Evolutionary conservation across 2,888 invertebrate genomes (phyloP).

Genomic region (Odontocerum albicorne): DNA sequence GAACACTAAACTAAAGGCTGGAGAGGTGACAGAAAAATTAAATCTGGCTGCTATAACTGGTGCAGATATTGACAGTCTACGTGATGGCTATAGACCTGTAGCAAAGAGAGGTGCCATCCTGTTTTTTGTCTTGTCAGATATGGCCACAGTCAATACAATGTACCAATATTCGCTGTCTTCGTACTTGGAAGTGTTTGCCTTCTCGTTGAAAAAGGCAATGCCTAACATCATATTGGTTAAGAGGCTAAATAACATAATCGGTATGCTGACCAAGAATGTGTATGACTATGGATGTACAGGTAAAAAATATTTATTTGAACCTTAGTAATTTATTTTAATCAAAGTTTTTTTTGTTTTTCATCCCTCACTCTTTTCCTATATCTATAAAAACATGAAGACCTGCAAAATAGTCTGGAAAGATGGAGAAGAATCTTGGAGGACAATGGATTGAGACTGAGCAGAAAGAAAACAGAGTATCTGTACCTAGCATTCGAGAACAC

Average conservation of each 20-base stretch:
- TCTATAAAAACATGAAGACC: too few relatives aligned
- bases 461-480: too few relatives aligned
- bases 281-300: conserved; percentile 91
- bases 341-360: not conserved
- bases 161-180: conserved; percentile 89
- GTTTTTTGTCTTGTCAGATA: conserved; percentile 88
- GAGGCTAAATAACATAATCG: conserved; percentile 79
- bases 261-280: conserved; percentile 82
- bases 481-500: too few relatives aligned
- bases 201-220: conserved; percentile 78
- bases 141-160: conserved; percentile 88
- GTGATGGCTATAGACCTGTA: conserved; percentile 84
- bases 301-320: conserved; percentile 39
- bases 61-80: conserved; percentile 76
- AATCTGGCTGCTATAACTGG: conserved; percentile 74
- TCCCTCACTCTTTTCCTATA: too few relatives aligned
- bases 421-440: too few relatives aligned
- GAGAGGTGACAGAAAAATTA: conserved; percentile 79
- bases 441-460: too few relatives aligned
- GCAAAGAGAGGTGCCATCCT: conserved; percentile 86
- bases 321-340: not conserved
- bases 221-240: conserved; percentile 76
- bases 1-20: conserved; percentile 85
- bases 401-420: too few relatives aligned
- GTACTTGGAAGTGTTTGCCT: conserved; percentile 82